These are phyloP conservation scores for Spisula solida DNA, from an alignment of 2,888 invertebrate genomes.

Conservation along the genomic window DNA sequence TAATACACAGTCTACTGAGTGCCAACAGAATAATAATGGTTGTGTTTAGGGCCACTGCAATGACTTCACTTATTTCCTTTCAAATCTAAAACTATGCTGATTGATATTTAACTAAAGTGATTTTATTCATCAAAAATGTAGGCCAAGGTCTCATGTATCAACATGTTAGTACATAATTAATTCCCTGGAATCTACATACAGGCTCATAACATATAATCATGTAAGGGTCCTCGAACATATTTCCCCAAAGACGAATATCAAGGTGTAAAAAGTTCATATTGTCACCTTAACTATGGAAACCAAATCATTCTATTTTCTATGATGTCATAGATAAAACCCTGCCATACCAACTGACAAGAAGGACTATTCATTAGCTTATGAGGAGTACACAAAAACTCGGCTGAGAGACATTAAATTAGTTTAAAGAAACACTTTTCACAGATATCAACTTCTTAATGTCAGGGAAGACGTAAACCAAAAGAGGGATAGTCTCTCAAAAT, in stretches of 20 bases:
- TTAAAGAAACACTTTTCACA: conserved; percentile 10
- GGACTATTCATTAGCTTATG: neutral
- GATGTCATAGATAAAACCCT: conserved; percentile 6
- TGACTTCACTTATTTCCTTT: no score
- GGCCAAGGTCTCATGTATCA: neutral
- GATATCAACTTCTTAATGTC: conserved; percentile 7
- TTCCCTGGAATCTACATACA: no score
- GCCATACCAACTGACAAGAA: neutral
- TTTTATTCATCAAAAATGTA: neutral
- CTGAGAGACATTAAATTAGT: neutral
- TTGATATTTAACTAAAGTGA: no score
- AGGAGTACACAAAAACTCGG: neutral
- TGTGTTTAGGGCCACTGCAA: no score
- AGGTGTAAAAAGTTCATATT: neutral
- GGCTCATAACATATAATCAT: neutral
- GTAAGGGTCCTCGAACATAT: neutral
- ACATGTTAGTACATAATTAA: no score
- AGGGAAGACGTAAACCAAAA: neutral
- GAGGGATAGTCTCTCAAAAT: conserved; percentile 22
- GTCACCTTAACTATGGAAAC: neutral
- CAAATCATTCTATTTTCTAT: neutral
- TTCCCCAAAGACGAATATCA: neutral
- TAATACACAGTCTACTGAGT: no score
- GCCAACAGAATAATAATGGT: no score
- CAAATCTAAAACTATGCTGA: no score